phyloP scores from a whole-genome alignment of 2,888 invertebrate species.

The Oscheius sp. region DNA sequence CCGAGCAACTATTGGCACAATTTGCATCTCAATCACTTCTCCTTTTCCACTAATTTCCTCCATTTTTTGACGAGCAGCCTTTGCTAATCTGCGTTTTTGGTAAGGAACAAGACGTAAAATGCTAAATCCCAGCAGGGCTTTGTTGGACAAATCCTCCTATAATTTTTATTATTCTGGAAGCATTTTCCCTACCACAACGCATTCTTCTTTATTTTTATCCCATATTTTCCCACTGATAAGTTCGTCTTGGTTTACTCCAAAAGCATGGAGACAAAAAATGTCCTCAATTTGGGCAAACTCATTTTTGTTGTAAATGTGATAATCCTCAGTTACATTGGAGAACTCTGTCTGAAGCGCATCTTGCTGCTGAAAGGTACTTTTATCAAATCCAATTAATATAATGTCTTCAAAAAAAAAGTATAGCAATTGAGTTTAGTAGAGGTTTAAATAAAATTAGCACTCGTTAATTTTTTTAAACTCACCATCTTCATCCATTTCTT shows the following conservation, averaged over 20 bases:
- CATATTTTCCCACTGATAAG: too few relatives aligned
- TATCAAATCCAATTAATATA: too few relatives aligned
- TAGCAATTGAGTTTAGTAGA: too few relatives aligned
- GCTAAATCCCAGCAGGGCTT: neutral
- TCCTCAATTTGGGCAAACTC: neutral
- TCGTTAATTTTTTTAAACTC: neutral
- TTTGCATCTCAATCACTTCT: conserved; percentile 1
- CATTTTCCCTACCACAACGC: neutral
- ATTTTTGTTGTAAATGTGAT: neutral
- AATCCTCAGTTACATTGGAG: neutral
- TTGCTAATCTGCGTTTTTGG: neutral
- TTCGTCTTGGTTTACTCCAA: too few relatives aligned
- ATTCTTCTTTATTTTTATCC: too few relatives aligned
- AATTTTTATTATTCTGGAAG: neutral
- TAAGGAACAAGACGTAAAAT: neutral
- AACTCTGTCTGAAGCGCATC: neutral
- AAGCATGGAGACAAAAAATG: too few relatives aligned
- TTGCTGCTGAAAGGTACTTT: neutral
- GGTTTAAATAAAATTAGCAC: neutral
- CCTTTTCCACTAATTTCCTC: neutral
- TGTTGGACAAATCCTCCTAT: neutral
- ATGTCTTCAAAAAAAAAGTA: neutral
- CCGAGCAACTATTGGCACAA: neutral
- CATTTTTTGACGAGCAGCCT: neutral
- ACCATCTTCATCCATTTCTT: conserved; percentile 2